Conservation (phyloP, 2,888 invertebrate genomes). For the Lepeophtheirus nordmannii region DNA sequence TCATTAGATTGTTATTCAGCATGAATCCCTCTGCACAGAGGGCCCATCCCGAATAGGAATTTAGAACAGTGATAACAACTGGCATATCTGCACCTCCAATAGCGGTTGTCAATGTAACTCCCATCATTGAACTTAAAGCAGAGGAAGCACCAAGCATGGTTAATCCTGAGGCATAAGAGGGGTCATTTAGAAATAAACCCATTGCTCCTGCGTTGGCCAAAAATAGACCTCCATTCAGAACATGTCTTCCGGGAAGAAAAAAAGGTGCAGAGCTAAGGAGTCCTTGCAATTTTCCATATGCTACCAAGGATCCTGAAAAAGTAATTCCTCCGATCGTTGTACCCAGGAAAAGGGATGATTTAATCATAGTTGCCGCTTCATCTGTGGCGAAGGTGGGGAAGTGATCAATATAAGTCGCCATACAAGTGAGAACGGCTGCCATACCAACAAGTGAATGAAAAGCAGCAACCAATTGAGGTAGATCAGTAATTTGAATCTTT, state of each 20-base stretch:
- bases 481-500: slow-evolving; percentile 64
- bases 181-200: slow-evolving; percentile 48
- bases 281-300: slow-evolving; percentile 77
- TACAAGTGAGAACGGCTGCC: slow-evolving; percentile 70
- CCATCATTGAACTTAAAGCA: slow-evolving; percentile 60
- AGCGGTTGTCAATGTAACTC: slow-evolving; percentile 68
- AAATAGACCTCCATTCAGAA: slow-evolving; percentile 52
- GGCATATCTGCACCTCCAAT: slow-evolving; percentile 91
- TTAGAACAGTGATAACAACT: slow-evolving; percentile 76
- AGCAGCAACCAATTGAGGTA: slow-evolving; percentile 75
- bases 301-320: slow-evolving; percentile 66
- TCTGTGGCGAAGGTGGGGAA: slow-evolving; percentile 64
- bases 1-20: slow-evolving; percentile 81
- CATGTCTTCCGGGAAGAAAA: slow-evolving; percentile 64
- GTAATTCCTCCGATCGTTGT: slow-evolving; percentile 80
- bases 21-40: slow-evolving; percentile 85
- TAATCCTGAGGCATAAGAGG: slow-evolving; percentile 49
- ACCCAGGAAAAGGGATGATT: slow-evolving; percentile 68
- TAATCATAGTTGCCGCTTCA: slow-evolving; percentile 61
- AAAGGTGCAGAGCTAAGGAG: slow-evolving; percentile 61
- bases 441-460: slow-evolving; percentile 60
- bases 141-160: slow-evolving; percentile 59
- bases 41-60: slow-evolving; percentile 86
- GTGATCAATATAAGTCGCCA: slow-evolving; percentile 68
- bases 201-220: slow-evolving; percentile 57